A percentile compares a stretch with the other conserved stretches of the same genome.
phyloP scores from a whole-genome alignment of 2,797 vertebrate genomes.

The Bradypodion ventrale region DNA sequence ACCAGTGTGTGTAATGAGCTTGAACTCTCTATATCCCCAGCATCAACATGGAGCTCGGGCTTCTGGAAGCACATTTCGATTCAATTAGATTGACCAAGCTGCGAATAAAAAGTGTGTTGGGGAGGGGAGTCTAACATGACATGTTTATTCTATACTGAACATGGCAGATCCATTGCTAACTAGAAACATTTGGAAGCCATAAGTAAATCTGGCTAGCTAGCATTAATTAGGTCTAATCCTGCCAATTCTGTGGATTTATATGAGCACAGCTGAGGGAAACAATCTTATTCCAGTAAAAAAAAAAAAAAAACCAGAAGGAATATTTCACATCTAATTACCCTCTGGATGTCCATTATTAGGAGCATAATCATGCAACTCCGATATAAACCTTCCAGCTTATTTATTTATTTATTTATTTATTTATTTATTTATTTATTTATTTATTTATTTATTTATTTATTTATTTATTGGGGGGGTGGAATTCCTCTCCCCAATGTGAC shows the following conservation, averaged over 20 bases:
- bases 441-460: too few relatives aligned
- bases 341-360: background rate
- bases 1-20: background rate
- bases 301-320: background rate
- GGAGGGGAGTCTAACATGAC: accelerated
- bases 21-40: background rate
- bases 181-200: constrained; percentile 14
- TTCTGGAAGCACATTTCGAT: constrained; percentile 9
- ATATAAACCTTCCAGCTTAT: too few relatives aligned
- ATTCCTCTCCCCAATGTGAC: too few relatives aligned
- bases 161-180: background rate
- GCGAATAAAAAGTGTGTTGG: background rate
- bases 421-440: too few relatives aligned
- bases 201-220: constrained; percentile 12
- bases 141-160: constrained; percentile 5
- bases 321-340: background rate
- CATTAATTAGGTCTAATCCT: background rate
- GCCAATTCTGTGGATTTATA: constrained; percentile 8
- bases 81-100: background rate
- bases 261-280: background rate
- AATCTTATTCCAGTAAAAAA: constrained; percentile 4
- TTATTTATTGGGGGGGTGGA: too few relatives aligned
- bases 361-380: too few relatives aligned
- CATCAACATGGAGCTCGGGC: background rate
- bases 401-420: too few relatives aligned